Conservation (phyloP, 2,113 vertebrate genomes). For the Vireo altiloquus region DNA sequence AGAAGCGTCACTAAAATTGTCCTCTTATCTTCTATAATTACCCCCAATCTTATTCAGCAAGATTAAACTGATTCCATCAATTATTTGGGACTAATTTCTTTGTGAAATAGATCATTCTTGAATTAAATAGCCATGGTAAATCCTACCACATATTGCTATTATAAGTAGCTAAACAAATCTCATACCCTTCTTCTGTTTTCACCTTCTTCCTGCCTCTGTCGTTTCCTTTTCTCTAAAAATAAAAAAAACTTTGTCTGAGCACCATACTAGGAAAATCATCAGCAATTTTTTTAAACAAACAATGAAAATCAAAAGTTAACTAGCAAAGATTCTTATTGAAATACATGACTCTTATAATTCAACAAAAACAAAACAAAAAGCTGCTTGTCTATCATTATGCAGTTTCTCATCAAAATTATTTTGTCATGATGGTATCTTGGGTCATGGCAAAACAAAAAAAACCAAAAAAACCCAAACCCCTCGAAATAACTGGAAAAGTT, state of each 20-base stretch:
- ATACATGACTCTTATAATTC: background rate
- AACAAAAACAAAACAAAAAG: background rate
- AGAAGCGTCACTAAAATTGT: background rate
- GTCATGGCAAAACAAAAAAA: background rate
- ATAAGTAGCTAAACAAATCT: background rate
- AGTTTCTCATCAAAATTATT: background rate
- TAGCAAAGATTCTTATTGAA: background rate
- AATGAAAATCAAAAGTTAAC: background rate
- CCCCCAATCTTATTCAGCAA: background rate
- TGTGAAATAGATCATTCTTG: background rate
- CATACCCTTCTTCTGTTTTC: conserved; percentile 84
- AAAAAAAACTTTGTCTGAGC: background rate
- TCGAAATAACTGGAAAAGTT: background rate
- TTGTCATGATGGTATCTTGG: background rate
- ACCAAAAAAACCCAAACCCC: background rate
- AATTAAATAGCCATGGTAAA: background rate
- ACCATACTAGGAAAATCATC: background rate
- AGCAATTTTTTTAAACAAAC: background rate
- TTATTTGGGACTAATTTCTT: background rate
- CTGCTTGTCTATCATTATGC: background rate
- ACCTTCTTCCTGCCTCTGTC: conserved; percentile 85
- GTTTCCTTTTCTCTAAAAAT: conserved; percentile 86
- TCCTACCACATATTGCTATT: background rate
- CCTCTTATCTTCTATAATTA: background rate
- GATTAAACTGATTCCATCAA: background rate